Evolutionary conservation across 2,888 invertebrate species (phyloP), one percentile per base, ranked within the genome.

Genomic region (Ochropacha duplaris): DNA sequence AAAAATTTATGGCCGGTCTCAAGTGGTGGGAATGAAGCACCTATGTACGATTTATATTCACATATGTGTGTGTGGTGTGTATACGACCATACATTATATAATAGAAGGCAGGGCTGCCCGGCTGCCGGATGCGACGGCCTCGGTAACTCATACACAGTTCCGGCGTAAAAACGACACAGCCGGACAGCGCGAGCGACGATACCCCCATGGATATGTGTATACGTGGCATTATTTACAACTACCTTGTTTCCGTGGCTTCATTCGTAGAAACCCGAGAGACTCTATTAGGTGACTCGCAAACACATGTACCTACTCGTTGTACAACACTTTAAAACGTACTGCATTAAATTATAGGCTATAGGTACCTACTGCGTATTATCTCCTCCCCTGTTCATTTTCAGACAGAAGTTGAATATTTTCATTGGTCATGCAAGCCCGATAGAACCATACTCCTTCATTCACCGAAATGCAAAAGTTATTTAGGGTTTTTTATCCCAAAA

Each of bases 91-190:
- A 55, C 52, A 60, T 66, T 76, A 76, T 76, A 79, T 78, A 78
- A 78, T 79, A 79, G 78, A 78, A 78, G 73, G 70, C 74, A 73
- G 66, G 72, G 74, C 70, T 64, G 70, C 83, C 86, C 66, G 72
- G 74, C 70, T 64, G 70, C 83, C 86, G 88, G 88, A 86, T 65
- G 64, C 75, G 64, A 57, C 76, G 79, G 76, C 74, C 79, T 76
- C 84, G 73, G 85, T 90, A 89, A 89, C 87, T 90, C 90, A 90
- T 89, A 87, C 79, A 74, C 73, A 72, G 76, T 88, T 90, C 90
- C 90, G 90, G 86, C 78, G 84, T 79, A 87, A 90, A 89, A 89
- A 88, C 87, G 82, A 78, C 80, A 76, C 70, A 61, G 73, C 78
- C 81, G 83, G 86, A 84, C 84, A 74, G 76, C 71, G 62, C 59